These are phyloP conservation scores for Panonychus citri DNA, from an alignment of 1,140 invertebrate species.

Conservation along the genomic window DNA sequence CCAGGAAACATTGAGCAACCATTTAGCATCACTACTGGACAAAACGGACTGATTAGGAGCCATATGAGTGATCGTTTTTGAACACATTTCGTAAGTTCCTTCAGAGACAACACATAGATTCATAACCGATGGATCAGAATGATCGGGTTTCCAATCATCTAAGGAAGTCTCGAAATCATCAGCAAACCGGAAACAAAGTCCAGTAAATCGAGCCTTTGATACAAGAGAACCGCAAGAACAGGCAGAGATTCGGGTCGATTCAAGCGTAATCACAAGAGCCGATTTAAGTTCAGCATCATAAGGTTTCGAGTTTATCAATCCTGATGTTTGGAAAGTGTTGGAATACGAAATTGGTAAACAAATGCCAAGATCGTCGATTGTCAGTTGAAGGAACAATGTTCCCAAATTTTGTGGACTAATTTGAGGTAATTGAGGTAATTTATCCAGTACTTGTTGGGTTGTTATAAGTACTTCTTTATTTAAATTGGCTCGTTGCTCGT, in stretches of 20 bases:
- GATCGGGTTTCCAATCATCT: constrained; percentile 90
- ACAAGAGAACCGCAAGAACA: constrained; percentile 55
- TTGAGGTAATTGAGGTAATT: constrained; percentile 26
- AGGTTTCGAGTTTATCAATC: constrained; percentile 2
- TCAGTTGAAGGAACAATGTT: constrained; percentile 75
- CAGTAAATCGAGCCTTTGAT: constrained; percentile 39
- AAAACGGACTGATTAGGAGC: neutral
- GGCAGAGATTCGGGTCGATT: constrained; percentile 76
- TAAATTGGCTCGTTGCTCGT: constrained; percentile 65
- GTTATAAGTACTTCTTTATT: constrained; percentile 46
- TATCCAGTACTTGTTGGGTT: constrained; percentile 48
- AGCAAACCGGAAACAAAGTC: constrained; percentile 69
- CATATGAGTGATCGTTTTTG: constrained; percentile 51
- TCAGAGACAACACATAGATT: constrained; percentile 92
- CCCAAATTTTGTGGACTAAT: constrained; percentile 34
- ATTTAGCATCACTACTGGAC: constrained; percentile 60
- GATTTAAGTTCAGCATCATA: constrained; percentile 52
- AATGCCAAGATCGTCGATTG: constrained; percentile 88
- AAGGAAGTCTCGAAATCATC: constrained; percentile 86
- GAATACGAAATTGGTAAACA: constrained; percentile 45
- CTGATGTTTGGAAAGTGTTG: neutral
- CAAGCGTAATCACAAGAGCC: constrained; percentile 76
- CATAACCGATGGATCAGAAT: constrained; percentile 54
- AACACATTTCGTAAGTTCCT: constrained; percentile 91
- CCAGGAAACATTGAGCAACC: constrained; percentile 92